phyloP scores from a whole-genome alignment of 1,140 invertebrate genomes.

The Campoletis sonorensis region DNA sequence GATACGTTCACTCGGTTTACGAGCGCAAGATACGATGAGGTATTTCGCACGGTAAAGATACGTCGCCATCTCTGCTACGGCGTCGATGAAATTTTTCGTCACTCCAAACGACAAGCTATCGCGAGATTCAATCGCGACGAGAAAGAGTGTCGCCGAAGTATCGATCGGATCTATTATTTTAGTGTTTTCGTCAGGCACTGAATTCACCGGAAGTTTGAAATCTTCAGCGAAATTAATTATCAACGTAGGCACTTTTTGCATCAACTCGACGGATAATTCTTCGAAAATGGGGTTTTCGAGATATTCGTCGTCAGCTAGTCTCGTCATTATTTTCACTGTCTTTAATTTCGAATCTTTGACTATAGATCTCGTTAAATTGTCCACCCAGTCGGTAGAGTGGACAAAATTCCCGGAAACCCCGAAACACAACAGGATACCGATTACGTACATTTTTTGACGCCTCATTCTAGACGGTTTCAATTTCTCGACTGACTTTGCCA shows the following conservation, averaged over 20 bases:
- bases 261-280: neutral
- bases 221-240: neutral
- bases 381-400: neutral
- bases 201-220: neutral
- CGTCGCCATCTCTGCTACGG: conserved; percentile 19
- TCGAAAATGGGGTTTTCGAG: neutral
- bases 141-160: neutral
- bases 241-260: neutral
- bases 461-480: too few relatives aligned
- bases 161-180: neutral
- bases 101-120: neutral
- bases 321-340: neutral
- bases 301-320: neutral
- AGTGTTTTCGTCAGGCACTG: neutral
- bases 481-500: too few relatives aligned
- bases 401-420: neutral
- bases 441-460: neutral
- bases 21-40: conserved; percentile 13
- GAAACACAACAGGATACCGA: neutral
- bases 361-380: neutral
- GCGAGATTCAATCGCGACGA: neutral
- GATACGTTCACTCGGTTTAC: neutral
- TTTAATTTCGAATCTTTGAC: neutral
- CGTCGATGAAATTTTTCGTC: conserved; percentile 24
- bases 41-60: conserved; percentile 12